These are phyloP conservation scores for Diabrotica undecimpunctata DNA, from an alignment of 1,140 invertebrate genomes.

Conservation along the genomic window DNA sequence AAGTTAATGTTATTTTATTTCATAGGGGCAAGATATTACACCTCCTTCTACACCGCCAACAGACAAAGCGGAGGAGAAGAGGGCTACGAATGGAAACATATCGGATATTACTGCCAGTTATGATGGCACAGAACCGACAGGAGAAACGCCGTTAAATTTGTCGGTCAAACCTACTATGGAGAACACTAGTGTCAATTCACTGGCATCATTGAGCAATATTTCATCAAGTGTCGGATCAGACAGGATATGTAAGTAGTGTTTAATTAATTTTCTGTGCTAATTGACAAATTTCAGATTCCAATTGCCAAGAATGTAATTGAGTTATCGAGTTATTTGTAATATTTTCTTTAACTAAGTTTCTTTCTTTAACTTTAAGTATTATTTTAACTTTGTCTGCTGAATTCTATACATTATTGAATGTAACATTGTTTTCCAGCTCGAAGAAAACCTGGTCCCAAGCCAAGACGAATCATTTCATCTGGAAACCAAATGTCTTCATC, in stretches of 20 bases:
- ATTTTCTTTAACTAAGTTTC: no score
- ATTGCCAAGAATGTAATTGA: no score
- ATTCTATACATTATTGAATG: neutral
- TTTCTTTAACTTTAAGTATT: no score
- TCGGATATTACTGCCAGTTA: conserved; percentile 36
- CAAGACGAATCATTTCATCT: conserved; percentile 61
- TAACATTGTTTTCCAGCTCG: conserved; percentile 52
- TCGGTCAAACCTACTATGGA: conserved; percentile 68
- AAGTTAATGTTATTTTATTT: no score
- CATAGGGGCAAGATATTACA: conserved; percentile 33
- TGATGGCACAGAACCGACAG: conserved; percentile 52
- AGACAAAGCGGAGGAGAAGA: conserved; percentile 74
- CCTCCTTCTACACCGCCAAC: conserved; percentile 36
- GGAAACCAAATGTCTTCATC: conserved; percentile 45
- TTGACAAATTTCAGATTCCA: no score
- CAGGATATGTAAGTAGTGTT: conserved; percentile 50
- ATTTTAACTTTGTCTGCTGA: no score
- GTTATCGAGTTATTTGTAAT: no score
- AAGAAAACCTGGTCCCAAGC: conserved; percentile 69
- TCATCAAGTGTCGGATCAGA: conserved; percentile 50
- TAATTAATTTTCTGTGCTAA: neutral
- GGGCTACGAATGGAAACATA: conserved; percentile 52
- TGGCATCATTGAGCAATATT: conserved; percentile 57
- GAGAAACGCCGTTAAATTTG: conserved; percentile 75
- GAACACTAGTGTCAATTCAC: conserved; percentile 48